Percentiles rank a stretch among this genome's conserved stretches.
phyloP scores from a whole-genome alignment of 2,113 vertebrate species.

The Bettongia penicillata region DNA sequence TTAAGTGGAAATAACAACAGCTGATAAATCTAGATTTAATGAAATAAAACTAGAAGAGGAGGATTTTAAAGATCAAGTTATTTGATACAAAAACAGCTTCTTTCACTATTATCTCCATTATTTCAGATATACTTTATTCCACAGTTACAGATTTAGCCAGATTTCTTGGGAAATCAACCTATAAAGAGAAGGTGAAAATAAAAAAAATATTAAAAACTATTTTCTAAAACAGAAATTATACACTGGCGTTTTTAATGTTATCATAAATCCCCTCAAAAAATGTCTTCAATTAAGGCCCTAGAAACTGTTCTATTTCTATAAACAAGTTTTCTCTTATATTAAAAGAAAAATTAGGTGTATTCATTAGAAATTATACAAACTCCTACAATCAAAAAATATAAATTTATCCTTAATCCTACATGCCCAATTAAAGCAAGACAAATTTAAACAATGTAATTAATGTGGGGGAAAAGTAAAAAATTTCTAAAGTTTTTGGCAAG shows the following conservation, averaged over 20 bases:
- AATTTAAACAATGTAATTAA: not conserved
- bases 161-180: slow-evolving; percentile 99
- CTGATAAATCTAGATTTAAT: slow-evolving; percentile 80
- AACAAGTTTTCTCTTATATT: not conserved
- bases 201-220: slow-evolving; percentile 30
- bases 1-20: slow-evolving; percentile 78
- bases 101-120: slow-evolving; percentile 73
- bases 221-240: not conserved
- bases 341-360: not conserved
- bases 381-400: not conserved
- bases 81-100: slow-evolving; percentile 85
- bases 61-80: slow-evolving; percentile 84
- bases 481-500: not conserved
- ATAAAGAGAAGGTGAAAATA: slow-evolving; percentile 62
- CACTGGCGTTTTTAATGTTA: not conserved
- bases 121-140: slow-evolving; percentile 86
- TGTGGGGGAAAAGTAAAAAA: not conserved
- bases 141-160: slow-evolving; percentile 99
- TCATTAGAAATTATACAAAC: too few relatives aligned
- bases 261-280: not conserved
- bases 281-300: not conserved
- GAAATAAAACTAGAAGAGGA: slow-evolving; percentile 81
- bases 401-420: not conserved
- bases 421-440: not conserved
- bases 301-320: not conserved